Conservation (phyloP, 2,888 invertebrate species). For the Athrips mouffetella region DNA sequence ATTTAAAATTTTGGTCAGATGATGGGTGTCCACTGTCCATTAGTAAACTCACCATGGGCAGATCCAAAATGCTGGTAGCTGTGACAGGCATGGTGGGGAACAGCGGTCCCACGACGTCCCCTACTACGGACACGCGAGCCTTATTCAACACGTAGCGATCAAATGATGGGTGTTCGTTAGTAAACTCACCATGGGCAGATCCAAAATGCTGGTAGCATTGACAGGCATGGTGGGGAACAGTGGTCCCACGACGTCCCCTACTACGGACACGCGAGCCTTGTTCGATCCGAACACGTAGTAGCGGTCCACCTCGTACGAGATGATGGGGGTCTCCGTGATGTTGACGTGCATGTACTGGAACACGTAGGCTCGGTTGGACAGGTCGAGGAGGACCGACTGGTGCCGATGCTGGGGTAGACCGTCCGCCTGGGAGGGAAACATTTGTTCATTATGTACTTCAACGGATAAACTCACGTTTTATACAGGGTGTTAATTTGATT, state of each 20-base stretch:
- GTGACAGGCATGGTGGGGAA: conserved; percentile 96
- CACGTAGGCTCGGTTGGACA: conserved; percentile 93
- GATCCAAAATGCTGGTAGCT: conserved; percentile 85
- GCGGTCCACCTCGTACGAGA: conserved; percentile 87
- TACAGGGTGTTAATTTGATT: too few species aligned
- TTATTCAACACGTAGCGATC: conserved; percentile 95
- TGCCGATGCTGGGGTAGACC: conserved; percentile 95
- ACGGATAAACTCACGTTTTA: too few species aligned
- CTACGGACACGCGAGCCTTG: conserved; percentile 87
- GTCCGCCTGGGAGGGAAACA: conserved; percentile 81
- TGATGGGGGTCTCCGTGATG: conserved; percentile 94
- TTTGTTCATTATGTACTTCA: too few species aligned
- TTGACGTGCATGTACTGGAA: conserved; percentile 98
- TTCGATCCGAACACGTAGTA: conserved; percentile 97
- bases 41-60: conserved; percentile 87
- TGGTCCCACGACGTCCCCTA: conserved; percentile 95
- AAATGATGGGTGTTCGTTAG: too few species aligned
- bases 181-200: conserved; percentile 84
- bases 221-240: conserved; percentile 96
- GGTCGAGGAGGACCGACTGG: conserved; percentile 93
- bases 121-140: conserved; percentile 89
- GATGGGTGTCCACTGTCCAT: too few species aligned
- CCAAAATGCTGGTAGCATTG: conserved; percentile 88
- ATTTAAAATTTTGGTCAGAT: too few species aligned
- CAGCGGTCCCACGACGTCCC: conserved; percentile 95